phyloP scores from a whole-genome alignment of 1,140 invertebrate species.

The Bicyclus anynana region DNA sequence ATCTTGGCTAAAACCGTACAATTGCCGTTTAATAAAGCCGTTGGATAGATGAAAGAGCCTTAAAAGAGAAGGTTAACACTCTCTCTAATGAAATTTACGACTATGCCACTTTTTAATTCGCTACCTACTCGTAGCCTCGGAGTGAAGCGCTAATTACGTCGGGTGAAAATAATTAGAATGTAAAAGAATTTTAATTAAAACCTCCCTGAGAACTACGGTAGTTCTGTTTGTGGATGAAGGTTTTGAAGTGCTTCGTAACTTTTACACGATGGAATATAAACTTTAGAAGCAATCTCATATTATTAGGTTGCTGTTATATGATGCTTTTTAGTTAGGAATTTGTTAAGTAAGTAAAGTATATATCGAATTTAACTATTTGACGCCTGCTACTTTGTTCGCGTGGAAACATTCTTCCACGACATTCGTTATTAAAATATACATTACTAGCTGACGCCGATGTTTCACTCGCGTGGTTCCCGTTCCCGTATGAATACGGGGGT shows the following conservation, averaged over 20 bases:
- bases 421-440: no score
- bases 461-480: no score
- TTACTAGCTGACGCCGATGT: no score
- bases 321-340: no score
- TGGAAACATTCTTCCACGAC: no score
- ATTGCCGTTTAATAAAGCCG: not conserved
- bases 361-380: no score
- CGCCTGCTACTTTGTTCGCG: no score
- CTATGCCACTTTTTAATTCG: not conserved
- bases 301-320: no score
- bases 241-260: not conserved
- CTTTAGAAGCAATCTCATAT: no score
- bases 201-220: not conserved
- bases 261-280: not conserved
- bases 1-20: no score
- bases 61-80: not conserved
- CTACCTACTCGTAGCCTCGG: not conserved
- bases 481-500: no score
- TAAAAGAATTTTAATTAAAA: conserved; percentile 8
- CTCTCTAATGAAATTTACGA: not conserved
- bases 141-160: not conserved
- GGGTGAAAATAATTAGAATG: conserved; percentile 1
- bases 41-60: not conserved
- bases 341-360: no score
- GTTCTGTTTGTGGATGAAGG: not conserved